Base-by-base conservation (phyloP, 2,888 invertebrate genomes). In the Ernsta delagoae region DNA sequence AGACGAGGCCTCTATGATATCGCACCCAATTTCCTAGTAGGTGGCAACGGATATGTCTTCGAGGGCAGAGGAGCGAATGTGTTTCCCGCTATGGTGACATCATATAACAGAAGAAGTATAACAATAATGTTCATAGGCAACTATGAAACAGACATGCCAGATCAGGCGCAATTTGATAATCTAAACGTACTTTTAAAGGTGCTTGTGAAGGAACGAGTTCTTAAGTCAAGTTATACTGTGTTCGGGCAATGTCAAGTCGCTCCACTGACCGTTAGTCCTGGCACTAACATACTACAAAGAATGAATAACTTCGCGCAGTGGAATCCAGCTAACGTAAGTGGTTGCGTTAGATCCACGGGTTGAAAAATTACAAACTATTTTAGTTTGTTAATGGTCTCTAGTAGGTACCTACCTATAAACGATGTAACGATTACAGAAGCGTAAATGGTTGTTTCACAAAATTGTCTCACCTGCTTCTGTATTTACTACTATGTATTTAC, bases 41-140 rank as follows among this genome's bases (percentile, higher is more conserved):
- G 86, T 8, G 88, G 88, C 1, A 81, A 85, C 5, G 92, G 91
- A 3, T 73, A 82, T 1, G 65, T 92, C 3, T 92, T 92, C 68
- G 92, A 92, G 78, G 92, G 91, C 0, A 77, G 88, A 74, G 92
- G 92, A 0, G 87, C 88, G 0, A 91, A 91, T 70, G 77, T 88
- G 0, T 63, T 82, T 5, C 85, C 86, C 0, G 88, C 80, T 0
- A 87, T 90, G 88, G 80, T 86, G 5, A 72, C 70, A 1, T 73
- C 75, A 0, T 87, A 83, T 83, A 91, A 92, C 69, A 48, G 57
- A 0, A 83, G 74, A 57, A 82, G 83, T 63, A 83, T 92, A 59
- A 82, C 78, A 5, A 78, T 92, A 8, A 88, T 89, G 88, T 91
- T 92, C 70, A 71, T 92, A 1, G 92, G 92, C 7, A 81, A 91